A percentile compares a stretch with the other conserved stretches of the same genome.
phyloP scores from a whole-genome alignment of 2,888 invertebrate species.

The Lumbricus terrestris region DNA sequence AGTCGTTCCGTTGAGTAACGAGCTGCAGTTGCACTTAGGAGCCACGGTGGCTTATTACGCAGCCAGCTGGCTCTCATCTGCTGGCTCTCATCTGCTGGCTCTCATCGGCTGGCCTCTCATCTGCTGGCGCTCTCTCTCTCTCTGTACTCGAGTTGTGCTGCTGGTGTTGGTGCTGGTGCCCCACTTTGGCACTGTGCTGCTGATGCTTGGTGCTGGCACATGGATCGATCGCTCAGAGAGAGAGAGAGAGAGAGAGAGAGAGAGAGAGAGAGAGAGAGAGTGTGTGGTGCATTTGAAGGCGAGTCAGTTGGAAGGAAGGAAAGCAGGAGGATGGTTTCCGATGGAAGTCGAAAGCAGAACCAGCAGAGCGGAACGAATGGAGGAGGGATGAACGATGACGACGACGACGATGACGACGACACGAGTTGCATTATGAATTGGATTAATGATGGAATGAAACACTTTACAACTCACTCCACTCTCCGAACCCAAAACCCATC shows the following conservation, averaged over 20 bases:
- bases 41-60: too few relatives aligned
- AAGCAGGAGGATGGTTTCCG: background rate
- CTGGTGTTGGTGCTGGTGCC: too few relatives aligned
- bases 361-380: background rate
- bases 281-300: background rate
- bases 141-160: background rate
- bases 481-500: too few relatives aligned
- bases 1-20: background rate
- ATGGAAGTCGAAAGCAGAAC: background rate
- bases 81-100: too few relatives aligned
- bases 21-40: background rate
- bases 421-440: too few relatives aligned
- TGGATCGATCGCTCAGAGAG: background rate
- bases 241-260: too few relatives aligned
- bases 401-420: background rate
- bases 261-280: too few relatives aligned
- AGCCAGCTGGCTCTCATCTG: too few relatives aligned
- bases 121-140: too few relatives aligned
- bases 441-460: too few relatives aligned
- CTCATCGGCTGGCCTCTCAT: background rate
- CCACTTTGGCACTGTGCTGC: background rate
- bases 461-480: too few relatives aligned
- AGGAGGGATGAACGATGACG: background rate
- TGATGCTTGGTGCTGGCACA: background rate
- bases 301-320: background rate